Base-by-base conservation (phyloP, 2,888 invertebrate species). In the Eulithis testata region DNA sequence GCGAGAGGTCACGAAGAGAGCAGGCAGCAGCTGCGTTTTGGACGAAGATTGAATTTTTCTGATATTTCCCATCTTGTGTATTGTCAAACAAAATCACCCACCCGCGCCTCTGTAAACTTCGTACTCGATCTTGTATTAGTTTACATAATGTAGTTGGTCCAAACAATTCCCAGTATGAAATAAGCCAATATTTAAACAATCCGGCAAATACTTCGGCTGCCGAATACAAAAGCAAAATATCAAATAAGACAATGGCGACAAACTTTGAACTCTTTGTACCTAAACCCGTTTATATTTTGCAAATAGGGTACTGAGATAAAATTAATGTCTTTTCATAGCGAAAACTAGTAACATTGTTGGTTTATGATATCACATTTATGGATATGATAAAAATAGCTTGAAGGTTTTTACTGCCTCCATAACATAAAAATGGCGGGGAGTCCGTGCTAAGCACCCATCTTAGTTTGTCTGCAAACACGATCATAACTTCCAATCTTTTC, bases 391-490 rank as follows among this genome's bases (percentile, higher is more conserved):
- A 69, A 70, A 63, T 63, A 55, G 44, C 57, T 52, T 52, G 52
- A 67, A 67, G 67, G 66, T 68, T 73, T 69, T 73, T 71, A 69
- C 68, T 64, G 59, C 63, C 52, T 60, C 63, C 57, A 49, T 61
- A 64, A 63, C 64, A 69, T 69, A 71, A 71, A 71, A 71, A 73
- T 55, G 57, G 56, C 61, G 55, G n/a, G 60, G 52, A 43, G 51
- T 50, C 67, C 66, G 73, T 71, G 71, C 66, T 68, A 66, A 70
- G 69, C 64, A 61, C 54, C 66, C 47, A 62, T 65, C 68, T 68
- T 70, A 71, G 66, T 68, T 62, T 65, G 66, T 73, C 64, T 66
- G 60, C 64, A 67, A 70, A 70, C 60, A 63, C 64, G 65, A 67
- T 62, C 68, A 70, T 68, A 69, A 67, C 70, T 65, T 58, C 52